Conservation (phyloP, 92 coral and sea anemone species). For the Pocillopora meandrina region DNA sequence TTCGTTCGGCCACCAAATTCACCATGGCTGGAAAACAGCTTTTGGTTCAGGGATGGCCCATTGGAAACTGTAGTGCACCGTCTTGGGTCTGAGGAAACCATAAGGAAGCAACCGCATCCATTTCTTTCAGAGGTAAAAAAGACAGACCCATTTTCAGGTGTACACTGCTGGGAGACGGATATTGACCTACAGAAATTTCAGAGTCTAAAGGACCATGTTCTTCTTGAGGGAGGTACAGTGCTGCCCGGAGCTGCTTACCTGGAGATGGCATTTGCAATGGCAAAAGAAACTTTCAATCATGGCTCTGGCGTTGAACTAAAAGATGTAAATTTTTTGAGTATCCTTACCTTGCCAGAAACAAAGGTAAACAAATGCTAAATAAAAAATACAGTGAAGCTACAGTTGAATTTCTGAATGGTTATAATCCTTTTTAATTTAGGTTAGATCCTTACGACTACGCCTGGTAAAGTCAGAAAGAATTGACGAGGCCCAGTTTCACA, state of each 20-base stretch:
- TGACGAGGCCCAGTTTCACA: conserved; percentile 45
- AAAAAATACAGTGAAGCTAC: not conserved
- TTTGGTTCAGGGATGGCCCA: conserved; percentile 67
- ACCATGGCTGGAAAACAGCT: conserved; percentile 79
- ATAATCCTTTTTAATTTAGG: not conserved
- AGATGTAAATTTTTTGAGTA: conserved; percentile 70
- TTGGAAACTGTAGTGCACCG: conserved; percentile 36
- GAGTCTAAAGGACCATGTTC: conserved; percentile 76
- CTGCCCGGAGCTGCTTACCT: conserved; percentile 88
- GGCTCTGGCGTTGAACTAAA: conserved; percentile 47
- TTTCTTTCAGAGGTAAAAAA: conserved; percentile 49
- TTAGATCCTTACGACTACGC: conserved; percentile 66
- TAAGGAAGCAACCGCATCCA: conserved; percentile 46
- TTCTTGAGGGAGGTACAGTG: conserved; percentile 73
- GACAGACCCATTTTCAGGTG: conserved; percentile 75
- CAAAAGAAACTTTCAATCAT: conserved; percentile 49
- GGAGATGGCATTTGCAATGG: conserved; percentile 95
- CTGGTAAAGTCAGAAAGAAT: conserved; percentile 28
- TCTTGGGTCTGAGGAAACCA: not conserved
- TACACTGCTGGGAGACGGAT: conserved; percentile 85
- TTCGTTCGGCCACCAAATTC: conserved; percentile 78
- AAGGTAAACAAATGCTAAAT: conserved; percentile 33
- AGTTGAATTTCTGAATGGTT: not conserved
- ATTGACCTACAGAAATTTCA: conserved; percentile 77
- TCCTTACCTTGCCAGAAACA: conserved; percentile 74